A percentile compares a stretch with the other conserved stretches of the same genome.
Evolutionary conservation across 2,888 invertebrate species (phyloP).

Genomic region (Cartodere bifasciata): DNA sequence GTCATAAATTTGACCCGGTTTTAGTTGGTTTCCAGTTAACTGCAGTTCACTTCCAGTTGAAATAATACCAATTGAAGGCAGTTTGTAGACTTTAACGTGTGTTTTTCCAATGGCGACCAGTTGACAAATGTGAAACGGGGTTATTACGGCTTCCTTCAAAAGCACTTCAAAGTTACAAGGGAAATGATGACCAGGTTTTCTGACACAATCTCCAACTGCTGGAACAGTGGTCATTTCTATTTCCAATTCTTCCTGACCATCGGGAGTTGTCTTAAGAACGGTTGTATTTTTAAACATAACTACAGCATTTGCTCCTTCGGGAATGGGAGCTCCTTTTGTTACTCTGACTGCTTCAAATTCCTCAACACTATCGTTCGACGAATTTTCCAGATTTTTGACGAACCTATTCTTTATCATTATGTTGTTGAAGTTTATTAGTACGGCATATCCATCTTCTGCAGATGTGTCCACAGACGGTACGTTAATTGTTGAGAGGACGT

Average conservation of each 20-base stretch:
- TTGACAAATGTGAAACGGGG: conserved; percentile 55
- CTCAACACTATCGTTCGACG: no score
- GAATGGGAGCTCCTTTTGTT: conserved; percentile 89
- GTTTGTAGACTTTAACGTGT: conserved; percentile 41
- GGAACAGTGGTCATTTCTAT: conserved; percentile 63
- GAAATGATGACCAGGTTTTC: conserved; percentile 54
- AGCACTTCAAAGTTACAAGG: conserved; percentile 45
- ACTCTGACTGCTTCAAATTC: conserved; percentile 75
- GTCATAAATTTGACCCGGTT: conserved; percentile 75
- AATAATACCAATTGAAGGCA: conserved; percentile 65
- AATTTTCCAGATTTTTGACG: no score
- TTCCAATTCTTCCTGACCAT: conserved; percentile 52
- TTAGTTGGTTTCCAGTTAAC: conserved; percentile 40
- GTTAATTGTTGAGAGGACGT: conserved; percentile 55
- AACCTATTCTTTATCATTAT: conserved; percentile 61
- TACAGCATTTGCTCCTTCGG: conserved; percentile 65
- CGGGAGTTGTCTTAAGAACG: conserved; percentile 46
- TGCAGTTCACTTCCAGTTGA: conserved; percentile 92
- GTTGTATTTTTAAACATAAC: conserved; percentile 83
- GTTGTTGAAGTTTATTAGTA: no score
- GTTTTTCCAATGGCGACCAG: conserved; percentile 52
- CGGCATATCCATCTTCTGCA: conserved; percentile 94
- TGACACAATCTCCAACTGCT: conserved; percentile 60
- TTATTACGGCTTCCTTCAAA: conserved; percentile 39
- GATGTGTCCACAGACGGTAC: conserved; percentile 89